Evolutionary conservation across 2,797 vertebrate genomes (phyloP), one percentile per base, ranked within the genome.

Genomic region (Clarias laeviceps): DNA sequence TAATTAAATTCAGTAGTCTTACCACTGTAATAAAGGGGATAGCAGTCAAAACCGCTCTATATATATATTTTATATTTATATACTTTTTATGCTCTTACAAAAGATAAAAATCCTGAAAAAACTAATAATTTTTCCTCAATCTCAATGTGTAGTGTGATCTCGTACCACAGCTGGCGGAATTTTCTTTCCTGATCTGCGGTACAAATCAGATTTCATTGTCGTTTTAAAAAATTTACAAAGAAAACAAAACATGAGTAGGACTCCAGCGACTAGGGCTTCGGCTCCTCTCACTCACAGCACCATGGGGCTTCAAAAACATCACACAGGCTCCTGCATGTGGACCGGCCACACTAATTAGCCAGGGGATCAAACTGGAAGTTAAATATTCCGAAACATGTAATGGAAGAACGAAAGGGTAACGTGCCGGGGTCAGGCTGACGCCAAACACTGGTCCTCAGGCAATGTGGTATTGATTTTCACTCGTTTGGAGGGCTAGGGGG

Each of bases 151-250:
- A 59, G 59, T 64, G 62, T n/a, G 59, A 62, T 15, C 27, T 40
- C 90, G 88, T 61, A 82, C 89, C 91, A 90, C 66, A 68, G 92
- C 93, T 92, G 92, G 90, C 84, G 79, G 73, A 89, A 92, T 94
- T 95, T 96, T 92, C 92, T 91, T 93, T 90, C 90, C 93, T 90
- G 90, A 94, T 95, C 93, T 90, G 92, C 91, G 89, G 95, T 90
- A 91, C 93, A 97, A 98, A 98, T 98, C 96, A 94, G 96, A 96
- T 97, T 97, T 97, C 93, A 92, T 93, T 94, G 96, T 95, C 91
- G 94, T 97, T 97, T 96, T 96, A 93, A 96, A 93, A 95, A 96
- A 97, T 97, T 95, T 94, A 90, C 91, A 94, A 93, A 88, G 92
- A 95, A 97, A 98, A 97, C 96, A 97, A 90, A 93, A 93, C 91